Evolutionary conservation across 2,113 vertebrate genomes (phyloP).

Genomic region (Speoplatyrhinus poulsoni): DNA sequence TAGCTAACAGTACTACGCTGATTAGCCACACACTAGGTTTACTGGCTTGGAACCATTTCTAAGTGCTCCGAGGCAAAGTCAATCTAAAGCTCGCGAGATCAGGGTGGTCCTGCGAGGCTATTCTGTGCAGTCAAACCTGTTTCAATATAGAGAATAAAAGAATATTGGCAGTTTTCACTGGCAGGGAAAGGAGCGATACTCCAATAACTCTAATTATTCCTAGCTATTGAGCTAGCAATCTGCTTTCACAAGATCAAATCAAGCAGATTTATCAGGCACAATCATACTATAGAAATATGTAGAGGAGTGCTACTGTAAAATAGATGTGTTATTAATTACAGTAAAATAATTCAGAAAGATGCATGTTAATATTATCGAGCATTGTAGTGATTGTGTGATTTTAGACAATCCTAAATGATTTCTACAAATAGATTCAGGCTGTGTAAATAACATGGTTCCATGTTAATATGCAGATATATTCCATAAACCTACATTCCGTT

Average conservation of each 20-base stretch:
- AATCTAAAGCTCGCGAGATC: no score
- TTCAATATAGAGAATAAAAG: conserved; percentile 27
- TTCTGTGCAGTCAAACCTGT: no score
- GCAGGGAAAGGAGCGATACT: conserved; percentile 41
- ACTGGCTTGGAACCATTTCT: no score
- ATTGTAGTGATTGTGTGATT: neutral
- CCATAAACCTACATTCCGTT: neutral
- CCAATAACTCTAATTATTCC: conserved; percentile 54
- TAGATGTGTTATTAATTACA: conserved; percentile 45
- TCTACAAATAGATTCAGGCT: neutral
- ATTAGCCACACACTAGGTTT: no score
- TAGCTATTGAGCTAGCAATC: conserved; percentile 36
- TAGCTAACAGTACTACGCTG: no score
- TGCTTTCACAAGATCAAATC: conserved; percentile 41
- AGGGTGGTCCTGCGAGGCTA: no score
- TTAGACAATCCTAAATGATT: no score
- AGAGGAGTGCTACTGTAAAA: conserved; percentile 33
- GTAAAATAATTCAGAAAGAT: conserved; percentile 21
- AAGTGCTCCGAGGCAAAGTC: no score
- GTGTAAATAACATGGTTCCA: neutral
- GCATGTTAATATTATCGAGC: conserved; percentile 33
- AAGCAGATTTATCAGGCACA: conserved; percentile 44
- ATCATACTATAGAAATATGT: conserved; percentile 32
- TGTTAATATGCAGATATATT: conserved; percentile 12
- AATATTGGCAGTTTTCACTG: conserved; percentile 17